Evolutionary conservation across 2,888 invertebrate species (phyloP), one percentile per base, ranked within the genome.

Genomic region (Caenorhabditis panamensis): DNA sequence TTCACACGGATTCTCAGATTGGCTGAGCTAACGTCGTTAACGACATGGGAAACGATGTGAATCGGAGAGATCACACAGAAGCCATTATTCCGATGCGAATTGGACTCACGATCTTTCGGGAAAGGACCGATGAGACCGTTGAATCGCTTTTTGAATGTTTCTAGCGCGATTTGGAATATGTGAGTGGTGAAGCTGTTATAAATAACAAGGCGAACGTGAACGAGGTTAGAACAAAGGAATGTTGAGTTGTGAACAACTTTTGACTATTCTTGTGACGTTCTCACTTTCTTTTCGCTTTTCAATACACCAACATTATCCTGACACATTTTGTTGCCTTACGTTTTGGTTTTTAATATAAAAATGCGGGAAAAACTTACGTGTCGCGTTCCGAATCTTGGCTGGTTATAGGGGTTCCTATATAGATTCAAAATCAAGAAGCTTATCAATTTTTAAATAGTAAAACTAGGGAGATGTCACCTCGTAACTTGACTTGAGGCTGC

Each of bases 351-450:
- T 61, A 63, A 72, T 49, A 26, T 47, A 49, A 72, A 73, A 73
- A 73, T 64, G 41, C 53, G 66, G 66, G 66, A 59, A 75, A 66
- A 75, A 75, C 75, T 75, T 75, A 75, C 75, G 66, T 64, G 2
- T 61, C 49, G 59, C 47, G 59, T 66, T 75, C 73, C 72, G 58
- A 63, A 58, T 58, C 73, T 66, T 51, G 61, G 58, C 56, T 56
- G 66, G 49, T 66, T 66, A 75, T 75, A 75, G 49, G 64, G 47
- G 73, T 56, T 59, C 75, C 75, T 75, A 75, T 59, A 66, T 66
- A 58, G 63, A 64, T 58, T 47, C 61, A 61, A 28, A 66, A 53
- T 66, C 63, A 58, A 72, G 49, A 58, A 51, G 61, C 59, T 69
- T 51, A 51, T 51, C 51, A 51, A 69, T 31, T 56, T 68, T 41